A percentile compares a stretch with the other conserved stretches of the same genome.
These are phyloP conservation scores for Chelon labrosus DNA, from an alignment of 2,797 vertebrate species.

Conservation along the genomic window DNA sequence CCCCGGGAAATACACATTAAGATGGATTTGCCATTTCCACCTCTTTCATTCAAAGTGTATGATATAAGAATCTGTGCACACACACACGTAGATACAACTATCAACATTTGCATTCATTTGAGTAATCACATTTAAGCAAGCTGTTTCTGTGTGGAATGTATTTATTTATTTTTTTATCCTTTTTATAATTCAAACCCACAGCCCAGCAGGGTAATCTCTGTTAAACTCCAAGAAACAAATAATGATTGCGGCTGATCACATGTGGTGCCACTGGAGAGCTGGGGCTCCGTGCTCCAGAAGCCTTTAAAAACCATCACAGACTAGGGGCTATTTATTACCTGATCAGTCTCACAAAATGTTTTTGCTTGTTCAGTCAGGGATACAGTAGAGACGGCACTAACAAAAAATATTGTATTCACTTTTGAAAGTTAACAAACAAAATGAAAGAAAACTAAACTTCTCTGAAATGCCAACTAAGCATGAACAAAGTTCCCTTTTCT, in stretches of 20 bases:
- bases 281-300: slow-evolving; percentile 40
- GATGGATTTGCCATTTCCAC: neutral
- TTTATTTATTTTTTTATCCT: neutral
- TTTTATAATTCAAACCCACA: slow-evolving; percentile 52
- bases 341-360: slow-evolving; percentile 50
- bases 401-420: too few species aligned
- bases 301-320: slow-evolving; percentile 57
- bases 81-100: neutral
- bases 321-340: slow-evolving; percentile 54
- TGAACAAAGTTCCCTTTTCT: slow-evolving; percentile 46
- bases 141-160: slow-evolving; percentile 18
- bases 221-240: slow-evolving; percentile 65
- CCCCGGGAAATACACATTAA: neutral
- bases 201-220: slow-evolving; percentile 52
- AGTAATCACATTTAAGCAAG: slow-evolving; percentile 36
- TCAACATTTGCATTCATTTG: slow-evolving; percentile 31
- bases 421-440: slow-evolving; percentile 45
- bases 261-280: slow-evolving; percentile 59
- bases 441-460: slow-evolving; percentile 50
- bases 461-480: slow-evolving; percentile 66
- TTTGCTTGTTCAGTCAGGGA: neutral
- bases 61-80: neutral
- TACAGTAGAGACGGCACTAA: neutral
- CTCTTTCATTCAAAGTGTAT: neutral
- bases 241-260: slow-evolving; percentile 71